A percentile compares a stretch with the other conserved stretches of the same genome.
phyloP scores from a whole-genome alignment of 1,140 invertebrate genomes.

The Tetranychus cinnabarinus region DNA sequence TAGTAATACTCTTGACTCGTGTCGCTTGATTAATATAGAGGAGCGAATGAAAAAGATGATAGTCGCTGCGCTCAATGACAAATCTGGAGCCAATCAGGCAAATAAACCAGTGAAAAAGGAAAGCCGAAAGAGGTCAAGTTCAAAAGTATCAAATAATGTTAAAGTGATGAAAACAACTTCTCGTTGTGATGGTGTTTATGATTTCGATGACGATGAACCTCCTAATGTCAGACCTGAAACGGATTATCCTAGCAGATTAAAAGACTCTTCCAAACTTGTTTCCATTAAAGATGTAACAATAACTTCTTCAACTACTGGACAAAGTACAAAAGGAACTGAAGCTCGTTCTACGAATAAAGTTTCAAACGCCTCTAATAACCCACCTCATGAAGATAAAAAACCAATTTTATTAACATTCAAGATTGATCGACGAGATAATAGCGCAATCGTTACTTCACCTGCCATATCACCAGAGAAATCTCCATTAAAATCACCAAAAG shows the following conservation, averaged over 20 bases:
- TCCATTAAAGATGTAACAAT: background rate
- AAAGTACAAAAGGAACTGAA: background rate
- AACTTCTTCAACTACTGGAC: background rate
- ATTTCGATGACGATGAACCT: background rate
- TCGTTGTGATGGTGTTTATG: background rate
- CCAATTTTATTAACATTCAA: conserved; percentile 1
- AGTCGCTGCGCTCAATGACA: conserved; percentile 49
- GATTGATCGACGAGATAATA: conserved; percentile 4
- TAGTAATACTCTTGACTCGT: background rate
- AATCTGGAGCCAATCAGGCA: no score
- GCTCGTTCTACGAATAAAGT: background rate
- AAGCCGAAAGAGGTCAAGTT: no score
- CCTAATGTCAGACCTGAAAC: background rate
- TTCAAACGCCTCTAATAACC: background rate
- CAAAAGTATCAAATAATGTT: no score
- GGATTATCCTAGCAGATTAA: background rate
- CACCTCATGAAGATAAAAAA: background rate
- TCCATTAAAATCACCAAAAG: background rate
- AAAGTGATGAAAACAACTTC: no score
- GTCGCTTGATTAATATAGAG: background rate
- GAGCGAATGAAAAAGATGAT: conserved; percentile 77
- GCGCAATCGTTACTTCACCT: background rate
- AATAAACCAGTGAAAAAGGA: no score
- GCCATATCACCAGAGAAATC: background rate
- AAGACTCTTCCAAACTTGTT: background rate